phyloP scores from a whole-genome alignment of 1,140 invertebrate species.

The Hirudo medicinalis region DNA sequence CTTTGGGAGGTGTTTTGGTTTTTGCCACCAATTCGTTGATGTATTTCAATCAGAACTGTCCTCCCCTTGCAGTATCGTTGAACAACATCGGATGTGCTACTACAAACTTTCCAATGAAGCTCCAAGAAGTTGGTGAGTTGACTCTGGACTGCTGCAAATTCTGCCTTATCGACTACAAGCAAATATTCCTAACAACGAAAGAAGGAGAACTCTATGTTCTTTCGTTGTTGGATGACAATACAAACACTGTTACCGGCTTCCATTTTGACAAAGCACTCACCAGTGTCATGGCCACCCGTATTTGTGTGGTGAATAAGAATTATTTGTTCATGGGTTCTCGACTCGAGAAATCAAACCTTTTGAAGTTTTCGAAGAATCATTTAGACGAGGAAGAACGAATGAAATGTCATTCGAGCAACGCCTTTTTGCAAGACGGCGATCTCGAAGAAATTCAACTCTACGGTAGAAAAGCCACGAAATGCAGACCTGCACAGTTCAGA shows the following conservation, averaged over 20 bases:
- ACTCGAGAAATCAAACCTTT: no score
- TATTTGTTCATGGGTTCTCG: no score
- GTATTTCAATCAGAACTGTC: constrained; percentile 94
- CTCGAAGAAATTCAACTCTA: no score
- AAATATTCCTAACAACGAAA: constrained; percentile 78
- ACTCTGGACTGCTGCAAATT: constrained; percentile 77
- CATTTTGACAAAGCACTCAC: constrained; percentile 87
- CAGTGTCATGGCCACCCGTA: constrained; percentile 82
- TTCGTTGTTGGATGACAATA: constrained; percentile 74
- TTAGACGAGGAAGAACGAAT: no score
- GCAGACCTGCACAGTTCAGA: no score
- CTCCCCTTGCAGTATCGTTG: constrained; percentile 84
- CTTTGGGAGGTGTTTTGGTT: constrained; percentile 48
- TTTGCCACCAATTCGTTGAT: constrained; percentile 82
- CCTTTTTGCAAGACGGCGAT: no score
- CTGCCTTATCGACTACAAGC: constrained; percentile 68
- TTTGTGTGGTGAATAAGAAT: no score
- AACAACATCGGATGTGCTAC: constrained; percentile 76
- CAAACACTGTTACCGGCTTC: constrained; percentile 81
- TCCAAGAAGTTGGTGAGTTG: constrained; percentile 46
- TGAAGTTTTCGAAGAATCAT: no score
- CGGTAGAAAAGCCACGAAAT: no score
- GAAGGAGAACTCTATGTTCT: constrained; percentile 68
- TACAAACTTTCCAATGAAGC: constrained; percentile 44
- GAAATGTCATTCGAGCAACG: no score